Evolutionary conservation across 2,113 vertebrate species (phyloP), one percentile per base, ranked within the genome.

Genomic region (Ptilorrhoa leucosticta): DNA sequence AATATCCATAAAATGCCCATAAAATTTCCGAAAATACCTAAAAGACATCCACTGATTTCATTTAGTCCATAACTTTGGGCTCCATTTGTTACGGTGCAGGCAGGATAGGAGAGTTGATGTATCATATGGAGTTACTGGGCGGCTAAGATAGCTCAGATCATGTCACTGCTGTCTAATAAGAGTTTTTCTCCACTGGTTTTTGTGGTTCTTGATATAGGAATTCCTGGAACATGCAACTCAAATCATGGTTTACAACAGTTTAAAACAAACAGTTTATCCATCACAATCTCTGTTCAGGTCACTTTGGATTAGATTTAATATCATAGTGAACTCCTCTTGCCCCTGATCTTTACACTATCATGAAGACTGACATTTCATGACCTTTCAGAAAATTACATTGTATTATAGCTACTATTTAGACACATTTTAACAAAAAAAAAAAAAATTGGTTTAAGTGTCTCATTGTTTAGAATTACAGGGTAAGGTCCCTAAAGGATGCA

Each of bases 231-330:
- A 35, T 35, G n/a, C 6, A 19, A 76, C 30, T 61, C 40, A 48
- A 33, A 11, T 42, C 2, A 42, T 40, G 18, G 18, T 48, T 56
- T 56, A 31, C 7, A 56, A 17, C 19, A 50, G 15, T 42, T 83
- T 70, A 83, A 37, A 56, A 4, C n/a, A n/a, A n/a, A n/a, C n/a
- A n/a, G 6, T 40, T 40, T 40, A 61, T 35, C 30, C 30, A 54
- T 61, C 35, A 47, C 17, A 47, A 35, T 35, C 16, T 75, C 21
- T n/a, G 60, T 0, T 0, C 17, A 35, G 24, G 7, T 31, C 40
- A 16, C 12, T 42, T 33, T 70, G 48, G 22, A 37, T 56, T 33
- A 48, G 35, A 3, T 70, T 63, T 33, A 23, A 20, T 37, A 40
- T 54, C 16, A 24, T 13, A 40, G n/a, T 26, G n/a, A 70, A 4